A percentile compares a stretch with the other conserved stretches of the same genome.
These are phyloP conservation scores for Amphipoea lucens DNA, from an alignment of 2,888 invertebrate species.

Conservation along the genomic window DNA sequence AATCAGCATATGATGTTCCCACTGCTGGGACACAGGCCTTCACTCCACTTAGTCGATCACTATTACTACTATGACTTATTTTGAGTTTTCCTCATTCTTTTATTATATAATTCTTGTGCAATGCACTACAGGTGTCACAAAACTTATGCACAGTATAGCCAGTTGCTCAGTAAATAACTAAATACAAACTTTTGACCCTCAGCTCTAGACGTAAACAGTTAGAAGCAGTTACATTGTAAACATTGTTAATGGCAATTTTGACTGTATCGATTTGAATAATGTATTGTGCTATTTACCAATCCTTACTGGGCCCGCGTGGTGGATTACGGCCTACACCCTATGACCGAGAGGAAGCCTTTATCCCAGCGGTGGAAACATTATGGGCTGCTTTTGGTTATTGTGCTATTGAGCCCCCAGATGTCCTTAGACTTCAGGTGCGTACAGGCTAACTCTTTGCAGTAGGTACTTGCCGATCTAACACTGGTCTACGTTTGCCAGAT, in stretches of 20 bases:
- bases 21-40: too few relatives aligned
- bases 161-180: neutral
- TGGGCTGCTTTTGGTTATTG: too few relatives aligned
- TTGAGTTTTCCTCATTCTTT: too few relatives aligned
- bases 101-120: too few relatives aligned
- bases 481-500: constrained; percentile 10
- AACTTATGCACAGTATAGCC: neutral
- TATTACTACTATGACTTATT: neutral
- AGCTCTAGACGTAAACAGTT: too few relatives aligned
- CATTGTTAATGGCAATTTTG: neutral
- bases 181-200: neutral
- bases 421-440: constrained; percentile 10
- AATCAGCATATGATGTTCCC: too few relatives aligned
- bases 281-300: neutral
- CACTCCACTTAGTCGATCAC: neutral
- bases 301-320: too few relatives aligned
- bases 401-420: neutral
- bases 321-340: too few relatives aligned
- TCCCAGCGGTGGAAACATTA: too few relatives aligned
- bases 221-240: neutral
- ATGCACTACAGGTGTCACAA: too few relatives aligned
- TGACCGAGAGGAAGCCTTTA: too few relatives aligned
- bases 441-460: constrained; percentile 15
- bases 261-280: neutral
- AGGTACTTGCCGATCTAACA: constrained; percentile 6